phyloP scores from a whole-genome alignment of 2,797 vertebrate species.

The Thaleichthys pacificus region DNA sequence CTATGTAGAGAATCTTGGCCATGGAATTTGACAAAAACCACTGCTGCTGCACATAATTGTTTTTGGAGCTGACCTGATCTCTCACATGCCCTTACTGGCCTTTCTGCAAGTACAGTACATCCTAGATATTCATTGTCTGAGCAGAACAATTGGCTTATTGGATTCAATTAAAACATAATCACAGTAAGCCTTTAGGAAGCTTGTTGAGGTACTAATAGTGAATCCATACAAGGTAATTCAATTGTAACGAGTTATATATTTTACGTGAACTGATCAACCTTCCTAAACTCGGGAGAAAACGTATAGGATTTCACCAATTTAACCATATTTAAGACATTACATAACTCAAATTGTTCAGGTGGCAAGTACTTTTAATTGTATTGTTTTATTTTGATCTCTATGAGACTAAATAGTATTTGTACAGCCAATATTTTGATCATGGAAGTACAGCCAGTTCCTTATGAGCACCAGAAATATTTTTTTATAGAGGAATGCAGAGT shows the following conservation, averaged over 20 bases:
- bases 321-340: neutral
- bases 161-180: conserved; percentile 39
- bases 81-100: neutral
- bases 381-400: neutral
- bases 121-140: conserved; percentile 31
- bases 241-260: neutral
- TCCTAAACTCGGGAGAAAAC: too few relatives aligned
- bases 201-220: too few relatives aligned
- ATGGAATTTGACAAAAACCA: neutral
- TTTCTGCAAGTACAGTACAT: conserved; percentile 12
- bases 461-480: neutral
- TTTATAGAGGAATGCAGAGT: neutral
- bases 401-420: neutral
- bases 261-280: too few relatives aligned
- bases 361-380: too few relatives aligned
- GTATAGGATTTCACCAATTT: neutral
- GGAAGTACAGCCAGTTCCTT: neutral
- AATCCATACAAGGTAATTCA: neutral
- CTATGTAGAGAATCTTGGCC: neutral
- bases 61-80: neutral
- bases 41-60: too few relatives aligned
- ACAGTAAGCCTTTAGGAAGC: conserved; percentile 23
- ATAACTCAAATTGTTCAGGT: too few relatives aligned
- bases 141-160: conserved; percentile 44
- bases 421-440: too few relatives aligned